Conservation (phyloP, 2,888 invertebrate species). For the Cordilura impudica region DNA sequence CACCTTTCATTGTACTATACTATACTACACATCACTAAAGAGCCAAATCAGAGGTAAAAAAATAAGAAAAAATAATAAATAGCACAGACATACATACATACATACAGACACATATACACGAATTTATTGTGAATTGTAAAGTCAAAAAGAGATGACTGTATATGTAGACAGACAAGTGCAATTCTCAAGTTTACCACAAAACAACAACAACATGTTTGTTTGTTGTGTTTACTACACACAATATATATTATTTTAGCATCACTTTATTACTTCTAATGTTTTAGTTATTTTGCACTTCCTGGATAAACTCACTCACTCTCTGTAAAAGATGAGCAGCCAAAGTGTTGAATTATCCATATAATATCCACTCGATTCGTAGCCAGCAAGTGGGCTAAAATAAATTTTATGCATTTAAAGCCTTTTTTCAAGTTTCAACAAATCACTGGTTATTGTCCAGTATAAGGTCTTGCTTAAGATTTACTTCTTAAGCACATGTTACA, state of each 20-base stretch:
- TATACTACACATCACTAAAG: slow-evolving; percentile 22
- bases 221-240: slow-evolving; percentile 18
- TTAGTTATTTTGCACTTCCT: slow-evolving; percentile 24
- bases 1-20: slow-evolving; percentile 25
- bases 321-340: not conserved
- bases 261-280: slow-evolving; percentile 13
- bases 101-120: slow-evolving; percentile 20
- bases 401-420: not conserved
- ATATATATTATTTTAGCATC: slow-evolving; percentile 32
- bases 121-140: slow-evolving; percentile 61
- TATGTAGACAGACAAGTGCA: slow-evolving; percentile 44
- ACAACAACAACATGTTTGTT: slow-evolving; percentile 23
- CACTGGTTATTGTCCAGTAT: not conserved
- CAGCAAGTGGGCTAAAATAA: not conserved
- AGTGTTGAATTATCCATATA: not conserved
- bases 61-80: slow-evolving; percentile 32
- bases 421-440: not conserved
- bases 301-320: not conserved
- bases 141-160: slow-evolving; percentile 62
- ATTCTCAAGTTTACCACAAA: slow-evolving; percentile 50
- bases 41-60: not conserved
- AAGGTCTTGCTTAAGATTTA: not conserved
- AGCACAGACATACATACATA: slow-evolving; percentile 20
- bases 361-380: not conserved
- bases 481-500: slow-evolving; percentile 8